phyloP scores from a whole-genome alignment of 2,113 vertebrate genomes.

The Tonatia bakeri region DNA sequence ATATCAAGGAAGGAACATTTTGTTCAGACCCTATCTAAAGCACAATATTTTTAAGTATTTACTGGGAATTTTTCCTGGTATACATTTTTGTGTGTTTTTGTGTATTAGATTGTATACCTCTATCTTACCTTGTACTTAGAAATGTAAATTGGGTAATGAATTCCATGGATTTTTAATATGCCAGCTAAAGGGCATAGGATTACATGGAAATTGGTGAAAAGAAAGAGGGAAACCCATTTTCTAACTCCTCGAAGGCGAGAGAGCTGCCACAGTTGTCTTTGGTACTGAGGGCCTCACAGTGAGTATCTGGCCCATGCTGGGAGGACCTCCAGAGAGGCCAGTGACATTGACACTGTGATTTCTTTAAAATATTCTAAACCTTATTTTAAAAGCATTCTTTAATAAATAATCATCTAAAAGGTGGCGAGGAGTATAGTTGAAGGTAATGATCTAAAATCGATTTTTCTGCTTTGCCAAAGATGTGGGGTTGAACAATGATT shows the following conservation, averaged over 20 bases:
- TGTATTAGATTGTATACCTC: not conserved
- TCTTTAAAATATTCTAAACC: not conserved
- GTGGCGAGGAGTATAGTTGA: not conserved
- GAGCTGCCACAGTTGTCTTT: not conserved
- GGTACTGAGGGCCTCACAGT: not conserved
- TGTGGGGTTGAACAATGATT: not conserved
- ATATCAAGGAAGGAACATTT: not conserved
- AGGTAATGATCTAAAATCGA: not conserved
- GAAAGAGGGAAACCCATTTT: not conserved
- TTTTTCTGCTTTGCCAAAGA: not conserved
- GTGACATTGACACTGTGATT: not conserved
- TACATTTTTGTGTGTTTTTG: not conserved
- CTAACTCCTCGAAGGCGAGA: not conserved
- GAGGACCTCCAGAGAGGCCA: not conserved
- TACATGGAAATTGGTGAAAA: not conserved
- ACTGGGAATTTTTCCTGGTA: not conserved
- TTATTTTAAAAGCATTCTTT: slow-evolving; percentile 4
- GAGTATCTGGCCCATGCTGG: not conserved
- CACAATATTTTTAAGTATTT: not conserved
- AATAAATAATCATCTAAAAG: not conserved
- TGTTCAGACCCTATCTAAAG: not conserved
- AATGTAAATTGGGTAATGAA: slow-evolving; percentile 4
- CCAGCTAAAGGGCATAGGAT: not conserved
- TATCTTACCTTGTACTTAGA: not conserved
- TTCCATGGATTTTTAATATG: slow-evolving; percentile 11